Evolutionary conservation across 2,113 vertebrate species (phyloP).

Genomic region (Puntigrus tetrazona): DNA sequence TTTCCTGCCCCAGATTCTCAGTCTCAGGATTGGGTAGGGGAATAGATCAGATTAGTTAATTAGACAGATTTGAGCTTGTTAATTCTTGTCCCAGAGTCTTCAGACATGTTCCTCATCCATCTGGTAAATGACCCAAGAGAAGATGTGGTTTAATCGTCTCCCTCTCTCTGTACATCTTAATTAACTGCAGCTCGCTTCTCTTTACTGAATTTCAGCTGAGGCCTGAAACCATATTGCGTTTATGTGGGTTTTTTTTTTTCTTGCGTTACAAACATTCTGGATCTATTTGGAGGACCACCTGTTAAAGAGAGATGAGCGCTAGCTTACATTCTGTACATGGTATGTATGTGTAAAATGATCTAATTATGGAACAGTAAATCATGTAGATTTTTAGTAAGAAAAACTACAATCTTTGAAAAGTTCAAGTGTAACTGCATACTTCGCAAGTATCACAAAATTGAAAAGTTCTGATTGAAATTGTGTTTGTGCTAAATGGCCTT

Average conservation of each 20-base stretch:
- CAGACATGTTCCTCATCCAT: conserved; percentile 51
- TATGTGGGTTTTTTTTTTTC: conserved; percentile 20
- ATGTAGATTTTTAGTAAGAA: not conserved
- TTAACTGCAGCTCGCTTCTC: conserved; percentile 57
- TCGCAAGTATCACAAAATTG: not conserved
- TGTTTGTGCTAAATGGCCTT: not conserved
- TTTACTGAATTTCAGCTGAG: conserved; percentile 49
- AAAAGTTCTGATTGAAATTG: not conserved
- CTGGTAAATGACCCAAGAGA: conserved; percentile 63
- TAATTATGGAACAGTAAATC: conserved; percentile 7
- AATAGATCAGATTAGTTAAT: conserved; percentile 66
- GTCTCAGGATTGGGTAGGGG: conserved; percentile 29
- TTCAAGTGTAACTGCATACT: not conserved
- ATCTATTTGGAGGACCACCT: not conserved
- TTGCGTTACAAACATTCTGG: not conserved
- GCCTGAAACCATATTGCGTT: conserved; percentile 27
- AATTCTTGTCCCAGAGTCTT: conserved; percentile 55
- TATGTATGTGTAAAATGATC: conserved; percentile 54
- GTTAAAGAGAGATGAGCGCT: not conserved
- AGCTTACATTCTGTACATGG: conserved; percentile 57
- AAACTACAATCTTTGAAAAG: not conserved
- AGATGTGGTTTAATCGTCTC: conserved; percentile 62
- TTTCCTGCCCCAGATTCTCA: conserved; percentile 40
- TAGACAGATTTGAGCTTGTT: conserved; percentile 64
- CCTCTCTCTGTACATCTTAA: conserved; percentile 67